A percentile compares a stretch with the other conserved stretches of the same genome.
Conservation (phyloP, 2,797 vertebrate species). For the Silurus lanzhouensis region DNA sequence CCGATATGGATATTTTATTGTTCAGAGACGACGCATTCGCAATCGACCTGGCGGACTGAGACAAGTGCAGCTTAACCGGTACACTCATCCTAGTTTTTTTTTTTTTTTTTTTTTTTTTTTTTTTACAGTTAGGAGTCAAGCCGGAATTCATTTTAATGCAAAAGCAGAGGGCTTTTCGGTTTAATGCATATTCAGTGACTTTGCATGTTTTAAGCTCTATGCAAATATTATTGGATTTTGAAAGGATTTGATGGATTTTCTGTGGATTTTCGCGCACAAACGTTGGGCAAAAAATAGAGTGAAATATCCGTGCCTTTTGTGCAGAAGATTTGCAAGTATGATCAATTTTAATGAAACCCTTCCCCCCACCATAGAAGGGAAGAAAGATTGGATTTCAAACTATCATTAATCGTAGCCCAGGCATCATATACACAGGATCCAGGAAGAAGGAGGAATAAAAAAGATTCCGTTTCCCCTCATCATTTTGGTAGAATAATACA, state of each 20-base stretch:
- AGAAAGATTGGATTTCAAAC: slow-evolving; percentile 57
- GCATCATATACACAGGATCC: slow-evolving; percentile 51
- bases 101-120: slow-evolving; percentile 60
- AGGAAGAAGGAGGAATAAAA: slow-evolving; percentile 2
- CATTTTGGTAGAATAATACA: slow-evolving; percentile 40
- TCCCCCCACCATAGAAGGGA: slow-evolving; percentile 43
- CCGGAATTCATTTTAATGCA: slow-evolving; percentile 81
- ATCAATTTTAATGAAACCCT: slow-evolving; percentile 72
- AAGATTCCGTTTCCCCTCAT: slow-evolving; percentile 33
- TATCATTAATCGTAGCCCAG: slow-evolving; percentile 55
- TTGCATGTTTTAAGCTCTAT: slow-evolving; percentile 85
- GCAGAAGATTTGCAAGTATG: slow-evolving; percentile 78
- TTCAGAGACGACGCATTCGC: background rate
- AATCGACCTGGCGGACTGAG: slow-evolving; percentile 5
- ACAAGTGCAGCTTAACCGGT: slow-evolving; percentile 45
- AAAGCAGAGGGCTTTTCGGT: slow-evolving; percentile 79
- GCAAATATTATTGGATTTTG: slow-evolving; percentile 86
- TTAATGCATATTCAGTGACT: slow-evolving; percentile 81
- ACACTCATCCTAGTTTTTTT: slow-evolving; percentile 61
- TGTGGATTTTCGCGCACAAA: slow-evolving; percentile 80
- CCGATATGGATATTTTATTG: slow-evolving; percentile 20
- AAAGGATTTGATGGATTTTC: slow-evolving; percentile 76
- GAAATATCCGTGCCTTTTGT: slow-evolving; percentile 78
- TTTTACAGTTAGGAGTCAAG: slow-evolving; percentile 79
- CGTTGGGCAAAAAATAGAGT: slow-evolving; percentile 84